phyloP scores from a whole-genome alignment of 1,140 invertebrate species.

The Bombus affinis region DNA sequence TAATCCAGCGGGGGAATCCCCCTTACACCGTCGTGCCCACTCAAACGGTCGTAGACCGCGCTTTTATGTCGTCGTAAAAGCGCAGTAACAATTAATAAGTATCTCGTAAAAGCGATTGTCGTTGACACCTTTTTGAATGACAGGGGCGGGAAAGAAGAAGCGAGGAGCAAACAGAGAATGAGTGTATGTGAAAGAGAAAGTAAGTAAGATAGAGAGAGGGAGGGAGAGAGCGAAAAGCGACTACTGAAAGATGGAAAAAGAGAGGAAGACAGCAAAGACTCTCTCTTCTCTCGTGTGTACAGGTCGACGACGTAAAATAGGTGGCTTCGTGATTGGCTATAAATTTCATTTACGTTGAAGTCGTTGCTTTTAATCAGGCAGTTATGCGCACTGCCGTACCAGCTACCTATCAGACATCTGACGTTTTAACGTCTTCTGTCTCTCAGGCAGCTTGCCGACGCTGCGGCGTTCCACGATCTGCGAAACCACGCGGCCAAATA shows the following conservation, averaged over 20 bases:
- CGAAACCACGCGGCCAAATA: background rate
- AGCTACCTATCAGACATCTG: constrained; percentile 47
- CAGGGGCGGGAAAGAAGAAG: constrained; percentile 70
- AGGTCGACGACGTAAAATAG: constrained; percentile 52
- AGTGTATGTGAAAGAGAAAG: too few species aligned
- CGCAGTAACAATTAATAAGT: constrained; percentile 83
- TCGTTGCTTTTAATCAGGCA: constrained; percentile 81
- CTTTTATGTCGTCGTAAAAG: constrained; percentile 82
- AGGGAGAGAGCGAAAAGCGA: background rate
- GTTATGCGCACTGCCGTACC: constrained; percentile 69
- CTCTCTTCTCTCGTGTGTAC: constrained; percentile 1
- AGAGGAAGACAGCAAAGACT: background rate
- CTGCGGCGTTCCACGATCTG: background rate
- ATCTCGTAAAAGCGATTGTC: constrained; percentile 83
- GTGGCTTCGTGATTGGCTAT: constrained; percentile 76
- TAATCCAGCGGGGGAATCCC: constrained; percentile 77
- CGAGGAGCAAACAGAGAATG: constrained; percentile 15
- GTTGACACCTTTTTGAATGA: constrained; percentile 83
- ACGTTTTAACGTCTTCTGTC: constrained; percentile 54
- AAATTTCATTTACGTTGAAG: constrained; percentile 79
- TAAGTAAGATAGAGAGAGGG: too few species aligned
- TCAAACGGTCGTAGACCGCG: constrained; percentile 79
- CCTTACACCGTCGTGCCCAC: constrained; percentile 67
- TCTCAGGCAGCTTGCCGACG: constrained; percentile 11
- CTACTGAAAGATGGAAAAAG: background rate